Evolutionary conservation across 2,797 vertebrate genomes (phyloP), one percentile per base, ranked within the genome.

Genomic region (Cirrhinus mrigala): DNA sequence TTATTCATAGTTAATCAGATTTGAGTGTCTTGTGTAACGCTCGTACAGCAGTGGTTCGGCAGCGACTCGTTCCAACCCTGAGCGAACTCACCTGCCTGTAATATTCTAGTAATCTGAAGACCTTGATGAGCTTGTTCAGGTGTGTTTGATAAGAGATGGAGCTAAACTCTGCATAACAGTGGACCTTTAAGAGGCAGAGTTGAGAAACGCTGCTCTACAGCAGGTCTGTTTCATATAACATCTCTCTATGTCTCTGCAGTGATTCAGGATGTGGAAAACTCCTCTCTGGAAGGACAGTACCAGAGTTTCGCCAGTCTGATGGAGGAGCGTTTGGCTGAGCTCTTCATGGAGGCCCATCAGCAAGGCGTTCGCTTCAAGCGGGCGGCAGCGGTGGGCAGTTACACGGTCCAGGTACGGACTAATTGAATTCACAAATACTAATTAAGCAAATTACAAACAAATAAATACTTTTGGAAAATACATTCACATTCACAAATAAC

Each of bases 261-360:
- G 91, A 97, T 99, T 91, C 97, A 98, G 92, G 98, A 98, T 7
- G 98, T 99, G 79, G 97, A 98, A 86, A 97, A 97, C 69, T 94
- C 94, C 0, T 96, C 97, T 76, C 94, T 99, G 92, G 97, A 97
- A 83, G 94, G 94, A 89, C 97, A 98, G 91, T 98, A 98, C 89
- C 98, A 99, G 92, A 99, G 97, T 94, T 99, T 99, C 85, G 97
- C 98, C 82, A 96, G 96, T 54, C 90, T 98, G 90, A 99, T 99
- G 98, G 98, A 99, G 92, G 97, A 97, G 91, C 96, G 97, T 37
- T 89, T 99, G 92, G 98, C 97, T 33, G 97, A 97, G 27, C 94
- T 99, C 27, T 99, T 99, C 86, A 95, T 97, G 93, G 94, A 97
- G 93, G 98, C 97, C 27, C 95, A 96, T 86, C 97, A 97, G 87